Percentiles rank a stretch among this genome's conserved stretches.
phyloP scores from a whole-genome alignment of 1,140 invertebrate species.

The Drosophila pseudoananassae region DNA sequence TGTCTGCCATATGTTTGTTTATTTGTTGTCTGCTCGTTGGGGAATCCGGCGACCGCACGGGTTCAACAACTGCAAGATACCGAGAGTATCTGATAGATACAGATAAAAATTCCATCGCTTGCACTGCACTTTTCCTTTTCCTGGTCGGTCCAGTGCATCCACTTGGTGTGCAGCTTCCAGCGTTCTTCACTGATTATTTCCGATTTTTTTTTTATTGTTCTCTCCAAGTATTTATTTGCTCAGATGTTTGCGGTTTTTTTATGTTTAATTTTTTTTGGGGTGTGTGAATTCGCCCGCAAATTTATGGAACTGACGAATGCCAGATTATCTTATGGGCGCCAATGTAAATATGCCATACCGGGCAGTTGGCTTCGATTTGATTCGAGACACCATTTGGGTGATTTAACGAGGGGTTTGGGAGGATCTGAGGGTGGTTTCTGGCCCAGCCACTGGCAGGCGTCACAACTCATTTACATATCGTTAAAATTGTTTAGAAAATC shows the following conservation, averaged over 20 bases:
- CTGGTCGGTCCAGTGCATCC: conserved; percentile 36
- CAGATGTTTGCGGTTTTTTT: conserved; percentile 29
- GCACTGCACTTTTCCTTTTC: conserved; percentile 45
- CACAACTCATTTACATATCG: conserved; percentile 66
- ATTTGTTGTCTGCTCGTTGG: conserved; percentile 45
- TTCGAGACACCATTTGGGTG: not conserved
- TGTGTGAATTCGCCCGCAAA: conserved; percentile 9
- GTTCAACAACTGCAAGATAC: conserved; percentile 59
- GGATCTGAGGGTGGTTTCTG: not conserved
- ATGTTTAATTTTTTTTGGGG: conserved; percentile 7
- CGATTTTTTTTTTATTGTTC: not conserved
- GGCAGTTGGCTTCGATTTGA: conserved; percentile 32
- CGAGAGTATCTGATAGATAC: conserved; percentile 45
- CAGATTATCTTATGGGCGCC: conserved; percentile 75
- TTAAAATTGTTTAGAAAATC: conserved; percentile 50
- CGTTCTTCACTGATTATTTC: conserved; percentile 14
- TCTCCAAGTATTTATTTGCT: conserved; percentile 45
- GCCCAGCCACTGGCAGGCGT: conserved; percentile 1
- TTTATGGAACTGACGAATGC: conserved; percentile 69
- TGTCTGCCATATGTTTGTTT: conserved; percentile 73
- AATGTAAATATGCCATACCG: conserved; percentile 64
- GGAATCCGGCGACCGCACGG: conserved; percentile 35
- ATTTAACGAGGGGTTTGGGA: not conserved
- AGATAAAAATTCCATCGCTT: conserved; percentile 17
- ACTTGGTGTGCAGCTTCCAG: conserved; percentile 11